Evolutionary conservation across 37 sponge, comb jelly and placozoan species (phyloP).

Genomic region (Chondrilla cf. caribensis): DNA sequence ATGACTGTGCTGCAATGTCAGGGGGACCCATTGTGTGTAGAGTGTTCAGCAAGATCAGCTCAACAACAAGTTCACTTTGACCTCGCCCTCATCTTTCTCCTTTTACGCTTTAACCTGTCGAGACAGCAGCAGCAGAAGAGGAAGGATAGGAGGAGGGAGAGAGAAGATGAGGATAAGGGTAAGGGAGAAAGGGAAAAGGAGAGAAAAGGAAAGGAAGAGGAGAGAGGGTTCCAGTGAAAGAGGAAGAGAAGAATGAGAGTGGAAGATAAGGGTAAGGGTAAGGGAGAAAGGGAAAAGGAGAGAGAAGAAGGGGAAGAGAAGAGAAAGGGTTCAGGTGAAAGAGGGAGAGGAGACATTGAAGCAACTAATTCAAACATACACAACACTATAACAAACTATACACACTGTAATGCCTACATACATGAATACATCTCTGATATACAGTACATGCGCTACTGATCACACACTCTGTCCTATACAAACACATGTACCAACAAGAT

Average conservation of each 20-base stretch:
- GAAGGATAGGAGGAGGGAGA: background rate
- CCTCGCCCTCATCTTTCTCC: conserved; percentile 90
- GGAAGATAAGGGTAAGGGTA: no score
- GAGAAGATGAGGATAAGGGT: no score
- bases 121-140: background rate
- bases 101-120: conserved; percentile 74
- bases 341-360: background rate
- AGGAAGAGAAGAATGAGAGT: background rate
- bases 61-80: conserved; percentile 50
- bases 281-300: no score
- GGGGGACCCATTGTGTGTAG: no score
- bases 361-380: background rate
- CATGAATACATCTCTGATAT: no score
- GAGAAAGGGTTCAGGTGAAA: background rate
- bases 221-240: background rate
- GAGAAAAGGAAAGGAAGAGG: background rate
- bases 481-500: no score
- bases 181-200: background rate
- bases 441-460: no score
- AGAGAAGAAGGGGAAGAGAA: background rate
- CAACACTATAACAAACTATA: background rate
- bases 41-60: no score
- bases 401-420: background rate
- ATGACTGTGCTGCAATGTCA: no score
- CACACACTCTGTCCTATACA: no score